Conservation (phyloP, 2,797 vertebrate genomes). For the Triplophysa bombifrons region DNA sequence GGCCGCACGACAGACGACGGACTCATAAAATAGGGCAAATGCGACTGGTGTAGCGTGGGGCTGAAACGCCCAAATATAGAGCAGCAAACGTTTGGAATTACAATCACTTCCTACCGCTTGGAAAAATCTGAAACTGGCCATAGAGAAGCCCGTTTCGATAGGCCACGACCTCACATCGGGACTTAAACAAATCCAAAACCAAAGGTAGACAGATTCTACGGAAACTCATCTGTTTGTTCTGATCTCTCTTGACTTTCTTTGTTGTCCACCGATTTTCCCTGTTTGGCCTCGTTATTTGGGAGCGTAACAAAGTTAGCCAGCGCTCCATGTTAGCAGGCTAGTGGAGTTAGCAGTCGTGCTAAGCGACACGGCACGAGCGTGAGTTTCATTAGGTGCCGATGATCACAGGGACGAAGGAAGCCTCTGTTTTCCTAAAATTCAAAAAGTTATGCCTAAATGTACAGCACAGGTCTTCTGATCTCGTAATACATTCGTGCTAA, state of each 20-base stretch:
- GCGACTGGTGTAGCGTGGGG: constrained; percentile 49
- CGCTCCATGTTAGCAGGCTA: constrained; percentile 52
- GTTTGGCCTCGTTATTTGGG: constrained; percentile 31
- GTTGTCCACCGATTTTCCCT: constrained; percentile 24
- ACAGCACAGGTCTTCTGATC: not conserved
- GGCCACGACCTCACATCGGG: constrained; percentile 57
- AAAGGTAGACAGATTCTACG: constrained; percentile 56
- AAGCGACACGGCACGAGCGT: constrained; percentile 29
- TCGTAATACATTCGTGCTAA: not conserved
- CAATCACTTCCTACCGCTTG: constrained; percentile 61
- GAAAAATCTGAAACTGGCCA: constrained; percentile 50
- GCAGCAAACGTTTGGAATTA: constrained; percentile 59
- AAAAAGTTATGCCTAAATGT: not conserved
- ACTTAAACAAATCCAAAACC: constrained; percentile 56
- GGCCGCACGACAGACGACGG: not conserved
- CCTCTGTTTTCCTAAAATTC: not conserved
- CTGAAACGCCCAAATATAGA: constrained; percentile 57
- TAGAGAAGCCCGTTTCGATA: constrained; percentile 58
- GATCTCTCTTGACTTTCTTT: constrained; percentile 29
- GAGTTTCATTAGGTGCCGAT: constrained; percentile 6
- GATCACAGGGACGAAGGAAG: not conserved
- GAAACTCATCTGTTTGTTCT: constrained; percentile 29
- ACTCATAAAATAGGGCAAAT: constrained; percentile 11
- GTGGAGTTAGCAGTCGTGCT: constrained; percentile 47
- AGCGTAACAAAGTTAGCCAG: constrained; percentile 46